A percentile compares a stretch with the other conserved stretches of the same genome.
phyloP scores from a whole-genome alignment of 2,888 invertebrate species.

The Malachius bipustulatus region DNA sequence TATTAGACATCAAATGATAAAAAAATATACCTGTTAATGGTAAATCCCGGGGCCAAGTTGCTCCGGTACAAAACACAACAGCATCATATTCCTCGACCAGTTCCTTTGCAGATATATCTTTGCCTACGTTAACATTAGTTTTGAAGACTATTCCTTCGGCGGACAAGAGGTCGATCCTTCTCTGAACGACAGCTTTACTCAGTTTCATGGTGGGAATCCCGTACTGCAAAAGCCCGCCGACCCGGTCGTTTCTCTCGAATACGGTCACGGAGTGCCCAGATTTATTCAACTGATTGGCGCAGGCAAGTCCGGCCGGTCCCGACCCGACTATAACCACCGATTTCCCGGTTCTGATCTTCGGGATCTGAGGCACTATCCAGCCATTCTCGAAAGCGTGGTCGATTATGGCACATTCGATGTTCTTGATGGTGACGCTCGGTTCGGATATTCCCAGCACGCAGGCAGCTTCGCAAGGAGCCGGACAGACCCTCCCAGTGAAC shows the following conservation, averaged over 20 bases:
- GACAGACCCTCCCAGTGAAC: constrained; percentile 59
- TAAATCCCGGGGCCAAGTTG: constrained; percentile 93
- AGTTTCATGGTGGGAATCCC: constrained; percentile 99
- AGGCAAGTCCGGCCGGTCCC: constrained; percentile 89
- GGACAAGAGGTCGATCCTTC: constrained; percentile 74
- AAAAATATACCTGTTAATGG: constrained; percentile 54
- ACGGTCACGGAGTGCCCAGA: constrained; percentile 94
- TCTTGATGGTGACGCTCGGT: constrained; percentile 96
- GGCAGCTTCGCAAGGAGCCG: constrained; percentile 97
- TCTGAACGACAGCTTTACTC: constrained; percentile 82
- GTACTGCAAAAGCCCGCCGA: constrained; percentile 91
- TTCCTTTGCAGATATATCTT: constrained; percentile 70
- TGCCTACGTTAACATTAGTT: constrained; percentile 82
- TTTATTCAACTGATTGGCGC: constrained; percentile 95
- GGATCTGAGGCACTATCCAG: constrained; percentile 74
- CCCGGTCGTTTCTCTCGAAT: constrained; percentile 90
- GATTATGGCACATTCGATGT: constrained; percentile 97
- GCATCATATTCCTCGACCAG: constrained; percentile 64
- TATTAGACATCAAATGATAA: background rate
- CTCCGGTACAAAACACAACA: constrained; percentile 80
- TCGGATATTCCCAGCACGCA: constrained; percentile 91
- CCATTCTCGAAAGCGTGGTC: constrained; percentile 96
- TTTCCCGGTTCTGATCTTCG: constrained; percentile 34
- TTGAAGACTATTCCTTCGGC: constrained; percentile 81
- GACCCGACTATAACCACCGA: constrained; percentile 85